phyloP scores from a whole-genome alignment of 2,797 vertebrate species.

The Poeciliopsis gracilis region DNA sequence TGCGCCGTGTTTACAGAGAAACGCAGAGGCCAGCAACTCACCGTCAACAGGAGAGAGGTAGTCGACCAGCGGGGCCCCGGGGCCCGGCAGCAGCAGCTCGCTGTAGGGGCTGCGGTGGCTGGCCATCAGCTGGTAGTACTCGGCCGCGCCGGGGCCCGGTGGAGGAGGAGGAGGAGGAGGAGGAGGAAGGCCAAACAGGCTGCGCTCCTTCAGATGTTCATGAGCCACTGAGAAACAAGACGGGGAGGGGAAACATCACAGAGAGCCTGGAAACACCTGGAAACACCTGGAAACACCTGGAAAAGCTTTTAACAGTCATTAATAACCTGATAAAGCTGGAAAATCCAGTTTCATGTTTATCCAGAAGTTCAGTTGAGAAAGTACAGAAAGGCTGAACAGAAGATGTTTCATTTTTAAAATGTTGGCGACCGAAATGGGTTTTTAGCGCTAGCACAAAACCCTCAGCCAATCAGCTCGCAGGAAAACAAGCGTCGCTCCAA shows the following conservation, averaged over 20 bases:
- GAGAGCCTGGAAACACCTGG: too few species aligned
- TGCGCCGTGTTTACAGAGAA: background rate
- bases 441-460: too few species aligned
- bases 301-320: too few species aligned
- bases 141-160: slow-evolving; percentile 80
- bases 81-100: slow-evolving; percentile 88
- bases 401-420: too few species aligned
- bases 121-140: slow-evolving; percentile 97
- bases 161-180: slow-evolving; percentile 83
- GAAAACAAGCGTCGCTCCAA: background rate
- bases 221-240: slow-evolving; percentile 84
- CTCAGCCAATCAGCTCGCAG: background rate
- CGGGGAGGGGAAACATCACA: too few species aligned
- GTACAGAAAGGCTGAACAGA: too few species aligned
- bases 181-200: slow-evolving; percentile 87
- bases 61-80: slow-evolving; percentile 87
- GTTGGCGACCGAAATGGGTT: too few species aligned
- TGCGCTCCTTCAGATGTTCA: slow-evolving; percentile 92
- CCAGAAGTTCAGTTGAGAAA: too few species aligned
- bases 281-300: too few species aligned
- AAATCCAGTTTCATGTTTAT: too few species aligned
- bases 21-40: slow-evolving; percentile 64
- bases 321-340: background rate
- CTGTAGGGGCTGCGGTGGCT: slow-evolving; percentile 88
- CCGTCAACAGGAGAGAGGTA: slow-evolving; percentile 94